Percentiles rank a stretch among this genome's conserved stretches.
phyloP scores from a whole-genome alignment of 2,888 invertebrate genomes.

The Acronicta leporina region DNA sequence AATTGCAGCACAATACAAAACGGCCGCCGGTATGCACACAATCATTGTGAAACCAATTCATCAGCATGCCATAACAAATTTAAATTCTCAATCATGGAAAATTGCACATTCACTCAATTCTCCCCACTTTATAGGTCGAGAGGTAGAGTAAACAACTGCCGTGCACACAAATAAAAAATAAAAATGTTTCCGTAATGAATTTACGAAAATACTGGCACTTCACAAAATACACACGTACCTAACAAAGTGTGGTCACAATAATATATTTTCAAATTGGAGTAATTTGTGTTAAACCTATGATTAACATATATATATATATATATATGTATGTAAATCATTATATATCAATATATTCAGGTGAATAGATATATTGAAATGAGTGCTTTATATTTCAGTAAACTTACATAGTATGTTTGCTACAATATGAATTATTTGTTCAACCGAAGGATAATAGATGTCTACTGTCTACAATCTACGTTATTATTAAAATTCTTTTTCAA shows the following conservation, averaged over 20 bases:
- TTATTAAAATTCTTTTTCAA: not conserved
- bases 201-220: constrained; percentile 41
- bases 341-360: constrained; percentile 39
- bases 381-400: constrained; percentile 42
- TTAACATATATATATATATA: constrained; percentile 22
- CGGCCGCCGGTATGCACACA: constrained; percentile 38
- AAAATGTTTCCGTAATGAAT: constrained; percentile 66
- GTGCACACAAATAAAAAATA: constrained; percentile 59
- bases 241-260: constrained; percentile 10
- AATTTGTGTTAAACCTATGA: constrained; percentile 28
- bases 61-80: constrained; percentile 69
- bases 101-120: constrained; percentile 73
- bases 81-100: constrained; percentile 77
- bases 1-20: constrained; percentile 19
- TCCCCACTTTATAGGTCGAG: constrained; percentile 65
- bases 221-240: constrained; percentile 9
- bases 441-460: not conserved
- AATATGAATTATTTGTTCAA: constrained; percentile 46
- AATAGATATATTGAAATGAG: constrained; percentile 48
- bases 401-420: constrained; percentile 27
- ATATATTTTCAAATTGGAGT: constrained; percentile 17
- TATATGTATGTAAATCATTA: no score
- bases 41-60: constrained; percentile 73
- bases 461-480: no score
- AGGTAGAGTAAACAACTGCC: constrained; percentile 68